Conservation (phyloP, 92 coral and sea anemone species). For the Galaxea fascicularis region DNA sequence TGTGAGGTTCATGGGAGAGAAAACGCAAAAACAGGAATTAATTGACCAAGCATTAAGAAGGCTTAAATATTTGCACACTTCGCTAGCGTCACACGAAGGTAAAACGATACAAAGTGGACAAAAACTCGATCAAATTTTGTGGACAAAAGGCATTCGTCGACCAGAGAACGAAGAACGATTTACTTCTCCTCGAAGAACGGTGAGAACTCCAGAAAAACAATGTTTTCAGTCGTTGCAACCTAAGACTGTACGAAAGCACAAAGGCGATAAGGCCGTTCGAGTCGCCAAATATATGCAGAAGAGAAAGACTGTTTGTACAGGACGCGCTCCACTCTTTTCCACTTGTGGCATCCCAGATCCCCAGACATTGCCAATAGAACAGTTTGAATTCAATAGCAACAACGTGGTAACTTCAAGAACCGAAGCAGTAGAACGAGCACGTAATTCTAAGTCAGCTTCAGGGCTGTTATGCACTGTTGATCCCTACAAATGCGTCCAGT, state of each 20-base stretch:
- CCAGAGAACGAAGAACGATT: not conserved
- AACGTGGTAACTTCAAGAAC: not conserved
- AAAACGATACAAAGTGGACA: not conserved
- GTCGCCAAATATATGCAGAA: constrained; percentile 24
- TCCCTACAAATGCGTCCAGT: constrained; percentile 56
- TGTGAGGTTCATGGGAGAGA: constrained; percentile 18
- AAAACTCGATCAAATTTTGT: not conserved
- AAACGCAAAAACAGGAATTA: constrained; percentile 46
- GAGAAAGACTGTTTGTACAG: constrained; percentile 41
- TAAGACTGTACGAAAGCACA: constrained; percentile 30
- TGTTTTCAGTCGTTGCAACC: constrained; percentile 67
- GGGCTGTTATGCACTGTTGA: constrained; percentile 33
- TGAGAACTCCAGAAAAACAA: constrained; percentile 25
- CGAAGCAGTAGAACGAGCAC: not conserved
- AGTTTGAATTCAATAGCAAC: not conserved
- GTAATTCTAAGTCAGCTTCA: constrained; percentile 67
- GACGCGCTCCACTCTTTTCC: constrained; percentile 55
- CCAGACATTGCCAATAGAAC: not conserved
- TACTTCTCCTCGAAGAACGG: not conserved
- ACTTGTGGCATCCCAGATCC: not conserved
- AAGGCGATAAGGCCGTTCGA: constrained; percentile 18
- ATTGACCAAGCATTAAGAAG: constrained; percentile 80
- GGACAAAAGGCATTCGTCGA: constrained; percentile 7
- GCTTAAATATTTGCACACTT: constrained; percentile 85
- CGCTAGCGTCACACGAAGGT: constrained; percentile 52